phyloP scores from a whole-genome alignment of 2,888 invertebrate genomes.

The Lithosia quadra region DNA sequence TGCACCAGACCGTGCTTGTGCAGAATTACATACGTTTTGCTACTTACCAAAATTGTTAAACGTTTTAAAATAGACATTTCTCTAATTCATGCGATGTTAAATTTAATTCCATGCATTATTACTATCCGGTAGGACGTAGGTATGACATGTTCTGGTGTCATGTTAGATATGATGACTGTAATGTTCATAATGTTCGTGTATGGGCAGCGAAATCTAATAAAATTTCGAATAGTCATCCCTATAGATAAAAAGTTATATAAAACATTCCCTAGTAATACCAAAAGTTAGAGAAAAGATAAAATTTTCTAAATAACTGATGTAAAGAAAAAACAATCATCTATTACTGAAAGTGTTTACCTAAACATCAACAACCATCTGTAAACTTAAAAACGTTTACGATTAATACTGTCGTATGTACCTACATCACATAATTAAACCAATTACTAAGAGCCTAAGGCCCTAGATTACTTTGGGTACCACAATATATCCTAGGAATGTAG shows the following conservation, averaged over 20 bases:
- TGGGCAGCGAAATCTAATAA: conserved; percentile 70
- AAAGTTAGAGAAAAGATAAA: conserved; percentile 60
- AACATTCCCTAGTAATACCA: conserved; percentile 71
- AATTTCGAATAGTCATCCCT: conserved; percentile 58
- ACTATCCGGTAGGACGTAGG: conserved; percentile 53
- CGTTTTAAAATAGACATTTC: conserved; percentile 40
- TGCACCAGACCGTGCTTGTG: conserved; percentile 79
- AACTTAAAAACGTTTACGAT: conserved; percentile 79
- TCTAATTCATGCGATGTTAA: conserved; percentile 51
- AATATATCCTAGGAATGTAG: conserved; percentile 66
- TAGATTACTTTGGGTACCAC: conserved; percentile 67
- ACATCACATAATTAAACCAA: conserved; percentile 70
- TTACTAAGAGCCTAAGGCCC: conserved; percentile 79
- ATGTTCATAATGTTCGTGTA: conserved; percentile 76
- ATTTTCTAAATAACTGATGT: conserved; percentile 53
- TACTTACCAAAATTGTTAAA: conserved; percentile 63
- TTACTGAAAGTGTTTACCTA: conserved; percentile 80
- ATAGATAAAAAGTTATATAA: conserved; percentile 49
- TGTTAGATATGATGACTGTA: conserved; percentile 69
- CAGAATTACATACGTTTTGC: conserved; percentile 48
- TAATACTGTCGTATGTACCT: conserved; percentile 64
- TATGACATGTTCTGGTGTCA: conserved; percentile 63
- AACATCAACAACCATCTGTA: conserved; percentile 85
- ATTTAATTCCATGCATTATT: conserved; percentile 58
- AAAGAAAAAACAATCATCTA: conserved; percentile 62